These are phyloP conservation scores for Cylindroiulus punctatus DNA, from an alignment of 2,888 invertebrate species.

Conservation along the genomic window DNA sequence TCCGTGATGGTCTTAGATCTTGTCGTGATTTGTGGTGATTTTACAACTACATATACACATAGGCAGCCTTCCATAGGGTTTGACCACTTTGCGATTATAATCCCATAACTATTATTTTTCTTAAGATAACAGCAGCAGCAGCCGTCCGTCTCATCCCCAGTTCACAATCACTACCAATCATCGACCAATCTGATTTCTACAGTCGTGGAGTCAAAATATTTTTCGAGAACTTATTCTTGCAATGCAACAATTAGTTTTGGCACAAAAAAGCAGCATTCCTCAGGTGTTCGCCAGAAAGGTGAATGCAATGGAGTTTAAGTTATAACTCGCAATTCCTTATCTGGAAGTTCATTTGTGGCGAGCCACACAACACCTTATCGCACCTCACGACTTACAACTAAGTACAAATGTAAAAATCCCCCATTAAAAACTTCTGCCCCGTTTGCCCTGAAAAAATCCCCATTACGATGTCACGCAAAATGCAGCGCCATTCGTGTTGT, in stretches of 20 bases:
- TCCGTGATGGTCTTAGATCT: not conserved
- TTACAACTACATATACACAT: not conserved
- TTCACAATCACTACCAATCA: conserved; percentile 15
- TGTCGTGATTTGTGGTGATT: not conserved
- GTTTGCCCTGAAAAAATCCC: not conserved
- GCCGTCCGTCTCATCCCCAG: conserved; percentile 21
- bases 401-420: conserved; percentile 26
- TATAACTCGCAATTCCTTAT: conserved; percentile 45
- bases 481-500: not conserved
- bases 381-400: conserved; percentile 45
- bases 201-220: conserved; percentile 21
- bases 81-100: conserved; percentile 13
- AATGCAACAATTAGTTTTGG: conserved; percentile 32
- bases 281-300: not conserved
- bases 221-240: not conserved
- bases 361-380: conserved; percentile 51
- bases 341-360: conserved; percentile 49
- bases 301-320: conserved; percentile 25
- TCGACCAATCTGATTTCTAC: not conserved
- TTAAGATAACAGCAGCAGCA: conserved; percentile 3
- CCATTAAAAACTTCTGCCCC: conserved; percentile 26
- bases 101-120: conserved; percentile 24
- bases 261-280: conserved; percentile 21
- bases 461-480: conserved; percentile 48
- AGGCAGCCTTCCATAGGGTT: not conserved